Conservation (phyloP, 1,140 invertebrate species). For the Phthorimaea operculella region DNA sequence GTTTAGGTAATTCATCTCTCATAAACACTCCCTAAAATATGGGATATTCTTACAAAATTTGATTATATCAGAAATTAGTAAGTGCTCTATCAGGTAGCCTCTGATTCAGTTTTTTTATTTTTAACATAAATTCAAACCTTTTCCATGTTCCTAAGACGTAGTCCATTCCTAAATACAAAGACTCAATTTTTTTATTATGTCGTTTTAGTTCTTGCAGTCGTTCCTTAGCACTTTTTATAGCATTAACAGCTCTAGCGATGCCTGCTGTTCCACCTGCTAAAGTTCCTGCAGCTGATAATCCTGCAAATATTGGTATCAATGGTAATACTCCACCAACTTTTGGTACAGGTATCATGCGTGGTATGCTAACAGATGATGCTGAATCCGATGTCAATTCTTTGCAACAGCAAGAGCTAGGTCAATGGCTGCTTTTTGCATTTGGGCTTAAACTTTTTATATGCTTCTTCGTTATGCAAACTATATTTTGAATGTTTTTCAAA, state of each 20-base stretch:
- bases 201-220: constrained; percentile 26
- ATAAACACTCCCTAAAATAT: constrained; percentile 32
- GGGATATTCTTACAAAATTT: constrained; percentile 20
- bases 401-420: constrained; percentile 7
- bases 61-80: constrained; percentile 25
- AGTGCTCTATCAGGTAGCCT: constrained; percentile 18
- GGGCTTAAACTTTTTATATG: constrained; percentile 17
- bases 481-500: constrained; percentile 10
- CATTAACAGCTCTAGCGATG: constrained; percentile 28
- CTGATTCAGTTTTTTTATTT: constrained; percentile 19
- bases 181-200: constrained; percentile 40
- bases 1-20: constrained; percentile 26
- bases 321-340: constrained; percentile 43
- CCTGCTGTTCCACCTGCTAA: constrained; percentile 28
- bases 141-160: constrained; percentile 33
- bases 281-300: constrained; percentile 33
- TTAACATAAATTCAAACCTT: constrained; percentile 22
- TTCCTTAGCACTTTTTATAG: constrained; percentile 18
- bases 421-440: constrained; percentile 9
- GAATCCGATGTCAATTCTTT: neutral
- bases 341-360: constrained; percentile 37
- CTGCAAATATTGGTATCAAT: constrained; percentile 43
- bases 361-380: constrained; percentile 13
- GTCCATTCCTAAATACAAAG: constrained; percentile 31
- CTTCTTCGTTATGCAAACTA: constrained; percentile 4